Conservation (phyloP, 1,140 invertebrate species). For the Drosophila simulans region DNA sequence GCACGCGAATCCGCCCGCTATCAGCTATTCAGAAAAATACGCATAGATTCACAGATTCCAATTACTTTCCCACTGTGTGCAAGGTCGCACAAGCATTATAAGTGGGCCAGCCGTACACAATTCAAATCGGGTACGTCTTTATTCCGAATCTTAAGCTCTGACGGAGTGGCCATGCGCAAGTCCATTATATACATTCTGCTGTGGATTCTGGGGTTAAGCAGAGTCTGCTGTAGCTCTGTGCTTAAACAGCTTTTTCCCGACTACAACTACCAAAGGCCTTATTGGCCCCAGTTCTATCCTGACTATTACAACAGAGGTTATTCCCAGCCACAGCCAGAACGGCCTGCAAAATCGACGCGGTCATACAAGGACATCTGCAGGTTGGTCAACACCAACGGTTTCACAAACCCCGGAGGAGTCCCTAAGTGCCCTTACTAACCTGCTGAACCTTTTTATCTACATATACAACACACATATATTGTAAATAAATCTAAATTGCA, state of each 20-base stretch:
- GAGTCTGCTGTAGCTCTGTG: neutral
- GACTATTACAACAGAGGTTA: constrained; percentile 13
- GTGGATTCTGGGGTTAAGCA: constrained; percentile 4
- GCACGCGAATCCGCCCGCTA: constrained; percentile 30
- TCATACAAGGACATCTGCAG: constrained; percentile 76
- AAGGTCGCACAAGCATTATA: constrained; percentile 49
- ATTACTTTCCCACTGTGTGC: constrained; percentile 8
- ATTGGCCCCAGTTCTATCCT: neutral
- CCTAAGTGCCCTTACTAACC: constrained; percentile 65
- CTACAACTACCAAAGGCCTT: constrained; percentile 19
- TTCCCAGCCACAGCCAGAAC: constrained; percentile 1
- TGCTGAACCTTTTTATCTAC: neutral
- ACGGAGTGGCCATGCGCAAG: constrained; percentile 29
- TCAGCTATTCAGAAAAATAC: constrained; percentile 38
- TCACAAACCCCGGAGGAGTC: constrained; percentile 63
- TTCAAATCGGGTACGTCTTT: constrained; percentile 1
- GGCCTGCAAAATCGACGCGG: constrained; percentile 24
- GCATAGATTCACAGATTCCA: constrained; percentile 1
- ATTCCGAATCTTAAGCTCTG: constrained; percentile 25
- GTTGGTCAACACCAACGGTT: constrained; percentile 70
- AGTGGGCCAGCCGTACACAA: constrained; percentile 31
- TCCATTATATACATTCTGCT: constrained; percentile 13
- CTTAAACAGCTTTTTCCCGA: constrained; percentile 35
- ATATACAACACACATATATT: neutral
- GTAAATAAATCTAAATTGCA: neutral